Conservation (phyloP, 2,888 invertebrate species). For the Tethea ocularis region DNA sequence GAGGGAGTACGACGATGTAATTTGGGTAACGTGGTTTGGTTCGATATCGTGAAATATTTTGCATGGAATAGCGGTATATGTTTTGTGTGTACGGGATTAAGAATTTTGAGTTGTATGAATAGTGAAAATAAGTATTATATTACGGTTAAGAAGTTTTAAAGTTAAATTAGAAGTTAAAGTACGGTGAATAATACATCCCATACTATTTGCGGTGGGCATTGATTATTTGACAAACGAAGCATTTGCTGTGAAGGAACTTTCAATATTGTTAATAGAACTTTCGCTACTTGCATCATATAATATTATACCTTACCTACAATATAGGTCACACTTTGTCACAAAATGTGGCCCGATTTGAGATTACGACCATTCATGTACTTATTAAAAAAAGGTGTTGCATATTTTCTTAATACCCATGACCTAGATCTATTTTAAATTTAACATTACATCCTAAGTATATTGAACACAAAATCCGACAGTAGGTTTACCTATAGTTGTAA, state of each 20-base stretch:
- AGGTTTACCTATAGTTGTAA: too few species aligned
- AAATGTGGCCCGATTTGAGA: too few species aligned
- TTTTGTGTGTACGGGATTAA: slow-evolving; percentile 11
- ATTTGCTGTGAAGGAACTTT: slow-evolving; percentile 14
- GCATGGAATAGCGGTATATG: slow-evolving; percentile 24
- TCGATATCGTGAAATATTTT: slow-evolving; percentile 17
- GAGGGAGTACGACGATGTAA: slow-evolving; percentile 32
- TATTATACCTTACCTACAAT: too few species aligned
- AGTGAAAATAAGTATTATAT: slow-evolving; percentile 22
- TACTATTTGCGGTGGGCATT: slow-evolving; percentile 36
- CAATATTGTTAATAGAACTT: too few species aligned
- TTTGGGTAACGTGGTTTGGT: slow-evolving; percentile 20
- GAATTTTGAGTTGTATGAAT: slow-evolving; percentile 24
- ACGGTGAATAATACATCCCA: slow-evolving; percentile 39
- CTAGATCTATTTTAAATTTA: too few species aligned
- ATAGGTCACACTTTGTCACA: too few species aligned
- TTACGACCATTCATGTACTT: too few species aligned
- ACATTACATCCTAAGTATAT: too few species aligned
- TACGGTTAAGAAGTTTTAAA: slow-evolving; percentile 25
- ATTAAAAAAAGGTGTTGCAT: too few species aligned
- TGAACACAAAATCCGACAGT: too few species aligned
- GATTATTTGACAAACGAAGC: slow-evolving; percentile 34
- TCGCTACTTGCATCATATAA: too few species aligned
- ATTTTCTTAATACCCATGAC: too few species aligned
- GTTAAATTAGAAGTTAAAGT: slow-evolving; percentile 35